Evolutionary conservation across 2,888 invertebrate species (phyloP).

Genomic region (Seira ritae): DNA sequence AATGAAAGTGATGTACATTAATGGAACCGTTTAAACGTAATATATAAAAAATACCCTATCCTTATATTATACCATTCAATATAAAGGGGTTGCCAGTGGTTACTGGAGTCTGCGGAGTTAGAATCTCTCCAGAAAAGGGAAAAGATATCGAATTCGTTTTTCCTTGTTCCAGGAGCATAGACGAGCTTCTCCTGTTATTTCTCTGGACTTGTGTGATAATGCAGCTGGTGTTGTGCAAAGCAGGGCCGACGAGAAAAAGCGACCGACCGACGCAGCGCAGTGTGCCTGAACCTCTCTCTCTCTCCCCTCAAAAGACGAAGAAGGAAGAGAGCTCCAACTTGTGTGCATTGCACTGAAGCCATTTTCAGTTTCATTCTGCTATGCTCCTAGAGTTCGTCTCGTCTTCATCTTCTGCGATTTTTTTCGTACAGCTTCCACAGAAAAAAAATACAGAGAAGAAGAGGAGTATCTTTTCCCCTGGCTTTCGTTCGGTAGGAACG

Average conservation of each 20-base stretch:
- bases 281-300: slow-evolving; percentile 39
- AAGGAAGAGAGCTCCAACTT: slow-evolving; percentile 18
- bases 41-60: not conserved
- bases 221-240: slow-evolving; percentile 45
- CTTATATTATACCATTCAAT: not conserved
- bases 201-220: slow-evolving; percentile 45
- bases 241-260: slow-evolving; percentile 50
- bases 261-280: slow-evolving; percentile 72
- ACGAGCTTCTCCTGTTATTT: not conserved
- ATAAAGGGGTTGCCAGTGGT: slow-evolving; percentile 30
- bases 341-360: slow-evolving; percentile 47
- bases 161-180: slow-evolving; percentile 38
- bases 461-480: slow-evolving; percentile 3
- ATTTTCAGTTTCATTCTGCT: slow-evolving; percentile 55
- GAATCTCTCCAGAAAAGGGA: slow-evolving; percentile 61
- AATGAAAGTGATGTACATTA: slow-evolving; percentile 1
- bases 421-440: not conserved
- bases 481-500: not conserved
- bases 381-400: slow-evolving; percentile 21
- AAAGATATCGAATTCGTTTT: slow-evolving; percentile 68
- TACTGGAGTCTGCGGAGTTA: slow-evolving; percentile 74
- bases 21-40: not conserved
- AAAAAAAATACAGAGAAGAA: not conserved
- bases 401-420: slow-evolving; percentile 38
- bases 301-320: not conserved